Evolutionary conservation across 1,140 invertebrate genomes (phyloP).

Genomic region (Melipona quadrifasciata): DNA sequence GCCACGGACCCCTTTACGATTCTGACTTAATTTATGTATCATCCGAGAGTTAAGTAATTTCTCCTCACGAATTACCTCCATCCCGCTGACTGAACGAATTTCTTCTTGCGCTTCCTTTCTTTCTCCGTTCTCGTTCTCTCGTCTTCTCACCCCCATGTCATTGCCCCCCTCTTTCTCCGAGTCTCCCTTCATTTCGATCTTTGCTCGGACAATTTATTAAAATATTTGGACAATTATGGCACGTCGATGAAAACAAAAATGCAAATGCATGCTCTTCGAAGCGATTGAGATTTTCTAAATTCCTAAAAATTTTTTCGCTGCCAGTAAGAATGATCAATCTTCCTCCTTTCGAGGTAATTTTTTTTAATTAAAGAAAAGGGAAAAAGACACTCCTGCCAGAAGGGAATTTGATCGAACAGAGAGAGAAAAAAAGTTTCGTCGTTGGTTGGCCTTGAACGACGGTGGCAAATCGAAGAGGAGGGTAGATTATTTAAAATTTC

Average conservation of each 20-base stretch:
- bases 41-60: conserved; percentile 83
- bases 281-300: no score
- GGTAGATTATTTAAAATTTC: conserved; percentile 51
- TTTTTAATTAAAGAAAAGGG: not conserved
- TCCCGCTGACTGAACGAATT: conserved; percentile 66
- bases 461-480: conserved; percentile 2
- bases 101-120: conserved; percentile 48
- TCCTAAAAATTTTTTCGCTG: not conserved
- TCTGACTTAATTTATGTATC: conserved; percentile 83
- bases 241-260: no score
- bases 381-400: not conserved
- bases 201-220: no score
- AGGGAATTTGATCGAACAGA: not conserved
- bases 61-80: conserved; percentile 79
- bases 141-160: not conserved
- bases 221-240: no score
- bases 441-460: not conserved
- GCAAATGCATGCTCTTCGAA: no score
- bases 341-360: not conserved
- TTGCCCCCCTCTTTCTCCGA: no score
- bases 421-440: not conserved
- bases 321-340: no score
- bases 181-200: not conserved
- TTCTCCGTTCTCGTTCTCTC: not conserved
- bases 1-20: conserved; percentile 80